phyloP scores from a whole-genome alignment of 2,113 vertebrate genomes.

The Anarhynchus alexandrinus region DNA sequence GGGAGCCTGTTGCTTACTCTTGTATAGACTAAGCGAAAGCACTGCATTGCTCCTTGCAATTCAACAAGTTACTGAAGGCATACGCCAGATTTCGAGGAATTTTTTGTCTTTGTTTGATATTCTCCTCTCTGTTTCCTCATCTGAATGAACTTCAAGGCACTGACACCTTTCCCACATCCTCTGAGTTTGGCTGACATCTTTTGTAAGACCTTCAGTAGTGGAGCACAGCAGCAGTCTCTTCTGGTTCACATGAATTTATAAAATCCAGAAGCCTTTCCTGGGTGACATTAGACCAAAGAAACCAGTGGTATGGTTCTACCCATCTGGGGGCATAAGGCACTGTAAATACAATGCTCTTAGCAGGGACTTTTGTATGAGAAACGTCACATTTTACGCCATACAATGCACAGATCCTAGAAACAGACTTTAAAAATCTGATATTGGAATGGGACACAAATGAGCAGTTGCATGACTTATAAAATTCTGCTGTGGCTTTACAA shows the following conservation, averaged over 20 bases:
- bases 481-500: slow-evolving; percentile 3
- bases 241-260: not conserved
- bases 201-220: not conserved
- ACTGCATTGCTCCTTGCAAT: not conserved
- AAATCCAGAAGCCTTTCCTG: not conserved
- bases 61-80: not conserved
- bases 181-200: not conserved
- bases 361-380: not conserved
- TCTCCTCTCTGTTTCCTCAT: not conserved
- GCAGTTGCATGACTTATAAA: not conserved
- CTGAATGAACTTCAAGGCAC: not conserved
- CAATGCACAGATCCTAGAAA: not conserved
- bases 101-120: not conserved
- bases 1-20: not conserved
- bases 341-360: not conserved
- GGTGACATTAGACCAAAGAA: not conserved
- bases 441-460: not conserved
- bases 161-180: not conserved
- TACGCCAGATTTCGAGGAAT: not conserved
- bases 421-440: not conserved
- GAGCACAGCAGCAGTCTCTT: not conserved
- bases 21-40: not conserved
- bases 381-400: not conserved
- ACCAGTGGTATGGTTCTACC: not conserved
- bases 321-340: not conserved